phyloP scores from a whole-genome alignment of 2,888 invertebrate species.

The Oegoconia quadripuncta region DNA sequence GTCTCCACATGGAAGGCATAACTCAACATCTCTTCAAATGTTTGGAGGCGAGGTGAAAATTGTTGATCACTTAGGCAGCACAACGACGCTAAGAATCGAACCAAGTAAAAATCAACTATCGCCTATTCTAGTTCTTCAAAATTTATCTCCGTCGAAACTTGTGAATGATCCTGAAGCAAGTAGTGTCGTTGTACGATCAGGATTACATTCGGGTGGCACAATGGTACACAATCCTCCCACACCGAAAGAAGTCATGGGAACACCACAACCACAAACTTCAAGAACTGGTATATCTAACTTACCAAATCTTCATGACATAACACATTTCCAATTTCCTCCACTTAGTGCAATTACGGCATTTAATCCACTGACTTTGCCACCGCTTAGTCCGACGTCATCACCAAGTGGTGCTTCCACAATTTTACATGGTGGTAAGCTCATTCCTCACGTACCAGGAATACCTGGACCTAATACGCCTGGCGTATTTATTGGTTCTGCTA shows the following conservation, averaged over 20 bases:
- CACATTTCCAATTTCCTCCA: constrained; percentile 83
- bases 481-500: constrained; percentile 49
- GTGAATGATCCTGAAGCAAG: constrained; percentile 75
- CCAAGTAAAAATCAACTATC: constrained; percentile 79
- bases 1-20: constrained; percentile 77
- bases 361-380: constrained; percentile 83
- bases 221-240: constrained; percentile 81
- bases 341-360: constrained; percentile 84
- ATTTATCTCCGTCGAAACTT: constrained; percentile 66
- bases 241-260: constrained; percentile 61
- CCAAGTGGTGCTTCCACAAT: constrained; percentile 82
- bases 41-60: constrained; percentile 90
- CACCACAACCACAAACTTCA: constrained; percentile 71
- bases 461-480: constrained; percentile 87
- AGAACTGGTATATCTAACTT: constrained; percentile 78
- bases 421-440: constrained; percentile 84
- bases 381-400: constrained; percentile 62
- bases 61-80: constrained; percentile 83
- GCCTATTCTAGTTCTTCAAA: constrained; percentile 75
- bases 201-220: constrained; percentile 91
- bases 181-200: constrained; percentile 88
- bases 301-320: constrained; percentile 69
- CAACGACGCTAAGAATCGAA: constrained; percentile 84
- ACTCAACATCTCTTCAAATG: constrained; percentile 80
- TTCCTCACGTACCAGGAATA: constrained; percentile 92